A percentile compares a stretch with the other conserved stretches of the same genome.
These are phyloP conservation scores for Pachyuromys duprasi DNA, from an alignment of 2,797 vertebrate species.

Conservation along the genomic window DNA sequence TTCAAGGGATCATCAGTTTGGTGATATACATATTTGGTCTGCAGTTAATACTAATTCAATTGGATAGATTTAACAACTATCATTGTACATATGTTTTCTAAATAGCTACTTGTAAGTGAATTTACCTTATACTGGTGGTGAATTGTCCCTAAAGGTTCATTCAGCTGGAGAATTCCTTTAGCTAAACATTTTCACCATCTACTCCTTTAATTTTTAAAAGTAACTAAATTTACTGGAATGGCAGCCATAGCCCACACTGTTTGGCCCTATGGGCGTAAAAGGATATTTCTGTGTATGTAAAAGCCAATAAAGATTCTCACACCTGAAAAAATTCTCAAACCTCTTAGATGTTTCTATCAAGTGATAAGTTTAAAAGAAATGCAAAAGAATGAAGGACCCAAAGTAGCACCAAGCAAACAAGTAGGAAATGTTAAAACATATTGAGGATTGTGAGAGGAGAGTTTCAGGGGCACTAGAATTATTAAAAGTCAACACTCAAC, in stretches of 20 bases:
- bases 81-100: constrained; percentile 72
- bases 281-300: constrained; percentile 79
- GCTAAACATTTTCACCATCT: background rate
- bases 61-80: constrained; percentile 70
- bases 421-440: background rate
- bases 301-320: constrained; percentile 69
- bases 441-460: background rate
- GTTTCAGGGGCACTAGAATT: background rate
- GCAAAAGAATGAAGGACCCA: constrained; percentile 49
- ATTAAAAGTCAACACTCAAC: background rate
- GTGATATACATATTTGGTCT: constrained; percentile 15
- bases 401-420: constrained; percentile 34
- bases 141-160: constrained; percentile 71
- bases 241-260: constrained; percentile 74
- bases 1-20: constrained; percentile 26
- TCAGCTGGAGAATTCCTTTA: constrained; percentile 35
- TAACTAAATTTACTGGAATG: constrained; percentile 76
- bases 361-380: constrained; percentile 61
- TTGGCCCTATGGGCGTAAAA: constrained; percentile 62
- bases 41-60: constrained; percentile 71
- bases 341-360: constrained; percentile 71
- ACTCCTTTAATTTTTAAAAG: constrained; percentile 54
- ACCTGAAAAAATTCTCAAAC: constrained; percentile 75
- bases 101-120: constrained; percentile 69
- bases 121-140: constrained; percentile 70